Evolutionary conservation across 2,113 vertebrate genomes (phyloP), one percentile per base, ranked within the genome.

Genomic region (Felis catus): DNA sequence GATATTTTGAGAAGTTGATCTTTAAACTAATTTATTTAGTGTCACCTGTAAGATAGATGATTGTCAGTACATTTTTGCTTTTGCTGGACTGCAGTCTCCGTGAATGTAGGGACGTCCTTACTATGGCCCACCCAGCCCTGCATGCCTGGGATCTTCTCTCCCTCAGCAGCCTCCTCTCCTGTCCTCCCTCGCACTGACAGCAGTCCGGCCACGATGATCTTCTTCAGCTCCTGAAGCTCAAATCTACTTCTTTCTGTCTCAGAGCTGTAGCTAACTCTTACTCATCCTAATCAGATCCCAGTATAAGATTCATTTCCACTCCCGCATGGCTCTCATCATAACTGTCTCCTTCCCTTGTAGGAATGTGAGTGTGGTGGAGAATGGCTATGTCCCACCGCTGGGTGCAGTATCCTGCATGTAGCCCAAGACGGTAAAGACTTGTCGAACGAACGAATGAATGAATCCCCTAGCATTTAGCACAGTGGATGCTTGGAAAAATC

Each of bases 41-140:
- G 14, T 12, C 51, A 87, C 10, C 36, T 71, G 41, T 55, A 55
- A 93, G 53, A 55, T 83, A 8, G 13, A 1, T 36, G 29, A 6
- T 84, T 83, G 84, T 85, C 51, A 94, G 18, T 92, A 71, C 21
- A 74, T 73, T 55, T 82, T 21, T 93, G 61, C n/a, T 89, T 78
- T 89, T 73, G 48, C 11, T 86, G 29, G 66, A 36, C 36, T 10
- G 33, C 2, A 45, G 0, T 63, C 31, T 88, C 76, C 23, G 4
- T 23, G 76, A 74, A 68, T 4, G 9, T 25, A 58, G 68, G 19
- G 25, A 31, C 19, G 6, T 53, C 27, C 18, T 81, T 21, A 23
- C 1, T 5, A 10, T 68, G 55, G 25, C 10, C 23, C 15, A 3
- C 11, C 15, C 11, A 65, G 12, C 0, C 53, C 41, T 73, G 25